These are phyloP conservation scores for Eciton burchellii DNA, from an alignment of 1,140 invertebrate species.

Conservation along the genomic window DNA sequence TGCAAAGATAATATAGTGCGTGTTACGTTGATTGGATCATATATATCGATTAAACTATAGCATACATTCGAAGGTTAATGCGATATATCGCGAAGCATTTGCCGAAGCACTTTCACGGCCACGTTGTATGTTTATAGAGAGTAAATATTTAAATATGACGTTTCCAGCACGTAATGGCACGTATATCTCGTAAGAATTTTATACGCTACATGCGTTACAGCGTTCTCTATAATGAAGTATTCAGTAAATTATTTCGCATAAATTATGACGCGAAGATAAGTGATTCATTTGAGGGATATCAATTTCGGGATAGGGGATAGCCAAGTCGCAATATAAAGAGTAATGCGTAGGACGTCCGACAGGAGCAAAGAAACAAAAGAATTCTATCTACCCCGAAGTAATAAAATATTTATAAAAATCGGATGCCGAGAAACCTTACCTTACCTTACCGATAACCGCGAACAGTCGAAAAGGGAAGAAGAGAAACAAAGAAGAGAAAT, in stretches of 20 bases:
- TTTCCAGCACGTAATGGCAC: background rate
- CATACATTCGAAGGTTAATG: background rate
- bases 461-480: slow-evolving; percentile 46
- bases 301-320: no score
- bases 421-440: slow-evolving; percentile 27
- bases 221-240: background rate
- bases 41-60: slow-evolving; percentile 2
- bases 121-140: slow-evolving; percentile 55
- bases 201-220: slow-evolving; percentile 8
- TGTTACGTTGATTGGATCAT: background rate
- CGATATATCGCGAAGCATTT: slow-evolving; percentile 34
- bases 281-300: slow-evolving; percentile 12
- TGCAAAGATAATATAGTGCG: background rate
- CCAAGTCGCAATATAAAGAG: no score
- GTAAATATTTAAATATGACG: slow-evolving; percentile 70
- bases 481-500: slow-evolving; percentile 72
- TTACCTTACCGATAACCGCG: slow-evolving; percentile 47
- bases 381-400: slow-evolving; percentile 2
- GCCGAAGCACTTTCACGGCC: slow-evolving; percentile 43
- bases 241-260: slow-evolving; percentile 5
- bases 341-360: background rate
- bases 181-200: slow-evolving; percentile 30
- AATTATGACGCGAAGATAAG: background rate
- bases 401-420: slow-evolving; percentile 39
- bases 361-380: slow-evolving; percentile 20